These are phyloP conservation scores for Channa striata DNA, from an alignment of 2,797 vertebrate species.

Conservation along the genomic window DNA sequence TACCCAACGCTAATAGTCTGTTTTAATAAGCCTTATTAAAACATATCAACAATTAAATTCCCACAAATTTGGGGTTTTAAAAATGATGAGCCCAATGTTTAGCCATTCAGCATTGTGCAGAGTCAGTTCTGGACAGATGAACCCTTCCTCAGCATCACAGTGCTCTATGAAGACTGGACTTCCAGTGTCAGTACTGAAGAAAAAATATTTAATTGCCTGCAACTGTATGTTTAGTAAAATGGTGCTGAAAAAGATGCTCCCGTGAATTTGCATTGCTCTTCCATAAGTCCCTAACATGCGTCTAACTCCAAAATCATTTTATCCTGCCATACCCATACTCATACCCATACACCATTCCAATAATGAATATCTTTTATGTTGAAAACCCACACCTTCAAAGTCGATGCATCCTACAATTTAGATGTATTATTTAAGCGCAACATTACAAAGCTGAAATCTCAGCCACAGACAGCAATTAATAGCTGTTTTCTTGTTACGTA, in stretches of 20 bases:
- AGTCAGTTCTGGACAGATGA: conserved; percentile 64
- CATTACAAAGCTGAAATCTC: not conserved
- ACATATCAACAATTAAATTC: conserved; percentile 48
- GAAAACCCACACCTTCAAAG: not conserved
- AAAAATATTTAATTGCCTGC: not conserved
- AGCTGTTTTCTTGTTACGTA: not conserved
- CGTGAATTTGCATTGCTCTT: not conserved
- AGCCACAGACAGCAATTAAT: not conserved
- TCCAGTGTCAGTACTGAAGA: conserved; percentile 26
- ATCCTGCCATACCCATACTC: not conserved
- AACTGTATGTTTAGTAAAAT: not conserved
- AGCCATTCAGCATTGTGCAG: conserved; percentile 59
- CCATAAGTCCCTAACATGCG: accelerated
- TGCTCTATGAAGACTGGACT: conserved; percentile 51
- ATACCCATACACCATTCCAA: no score
- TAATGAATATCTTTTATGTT: not conserved
- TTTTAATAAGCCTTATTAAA: conserved; percentile 49
- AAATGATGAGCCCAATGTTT: conserved; percentile 38
- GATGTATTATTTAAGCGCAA: not conserved
- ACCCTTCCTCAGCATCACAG: conserved; percentile 72
- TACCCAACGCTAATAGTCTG: conserved; percentile 12
- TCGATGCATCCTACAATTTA: not conserved
- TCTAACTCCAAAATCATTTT: not conserved
- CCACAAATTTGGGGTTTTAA: conserved; percentile 36
- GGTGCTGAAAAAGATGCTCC: not conserved